A percentile compares a stretch with the other conserved stretches of the same genome.
Conservation (phyloP, 2,888 invertebrate genomes). For the Melitaea athalia region DNA sequence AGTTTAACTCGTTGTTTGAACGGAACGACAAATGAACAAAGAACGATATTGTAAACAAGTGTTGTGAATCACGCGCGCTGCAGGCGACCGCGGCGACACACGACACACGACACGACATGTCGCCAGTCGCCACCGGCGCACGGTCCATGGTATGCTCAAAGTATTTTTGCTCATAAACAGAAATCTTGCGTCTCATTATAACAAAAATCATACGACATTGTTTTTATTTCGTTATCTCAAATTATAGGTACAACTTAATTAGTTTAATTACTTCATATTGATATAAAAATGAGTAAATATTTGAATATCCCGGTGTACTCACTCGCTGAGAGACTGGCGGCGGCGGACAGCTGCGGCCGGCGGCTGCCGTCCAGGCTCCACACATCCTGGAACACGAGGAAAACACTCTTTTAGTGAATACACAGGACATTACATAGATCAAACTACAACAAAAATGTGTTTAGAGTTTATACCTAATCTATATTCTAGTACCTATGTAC, state of each 20-base stretch:
- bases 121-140: background rate
- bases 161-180: background rate
- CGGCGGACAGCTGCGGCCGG: slow-evolving; percentile 83
- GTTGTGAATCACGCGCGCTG: slow-evolving; percentile 18
- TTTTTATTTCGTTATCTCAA: background rate
- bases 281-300: too few species aligned
- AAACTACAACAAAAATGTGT: too few species aligned
- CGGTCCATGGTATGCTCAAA: slow-evolving; percentile 14
- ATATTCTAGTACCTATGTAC: too few species aligned
- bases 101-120: background rate
- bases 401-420: background rate
- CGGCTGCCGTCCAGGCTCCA: slow-evolving; percentile 67
- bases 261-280: background rate
- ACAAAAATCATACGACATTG: background rate
- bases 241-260: background rate
- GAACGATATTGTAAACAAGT: slow-evolving; percentile 13
- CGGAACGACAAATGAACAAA: slow-evolving; percentile 20
- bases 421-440: background rate
- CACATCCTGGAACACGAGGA: slow-evolving; percentile 60
- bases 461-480: too few species aligned
- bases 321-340: slow-evolving; percentile 88
- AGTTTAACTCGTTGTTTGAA: background rate
- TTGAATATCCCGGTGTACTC: slow-evolving; percentile 65
- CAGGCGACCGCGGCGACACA: slow-evolving; percentile 5
- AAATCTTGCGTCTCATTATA: background rate